Evolutionary conservation across 92 coral and sea anemone species (phyloP), one percentile per base, ranked within the genome.

Genomic region (Porites divaricata): DNA sequence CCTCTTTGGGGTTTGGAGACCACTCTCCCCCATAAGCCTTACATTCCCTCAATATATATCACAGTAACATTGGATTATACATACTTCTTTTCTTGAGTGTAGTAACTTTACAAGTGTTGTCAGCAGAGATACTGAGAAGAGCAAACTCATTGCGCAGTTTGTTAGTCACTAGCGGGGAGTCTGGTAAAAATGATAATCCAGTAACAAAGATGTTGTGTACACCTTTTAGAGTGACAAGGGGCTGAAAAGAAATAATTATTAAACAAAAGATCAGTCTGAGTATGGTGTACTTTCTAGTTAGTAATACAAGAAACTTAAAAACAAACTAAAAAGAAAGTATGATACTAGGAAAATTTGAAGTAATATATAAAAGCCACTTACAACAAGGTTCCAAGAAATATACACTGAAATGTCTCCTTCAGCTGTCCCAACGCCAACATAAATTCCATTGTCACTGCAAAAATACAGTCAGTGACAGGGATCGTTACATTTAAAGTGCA

Each of bases 131-230:
- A 45, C 98, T 97, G 21, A 97, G 87, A 51, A 97, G 87, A 17
- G 98, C 99, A 13, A 93, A 81, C 87, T 97, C 99, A 22, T 80
- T 88, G 70, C 84, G 86, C n/a, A 95, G 92, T 48, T 95, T 90
- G 50, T 81, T 80, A 67, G 90, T 89, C 41, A 97, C 88, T 1
- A 95, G 92, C 64, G 88, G 87, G 17, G 99, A 95, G 16, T 83
- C 86, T 7, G 97, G 99, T 26, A 94, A 88, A 84, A 97, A 97
- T 16, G 89, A 84, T 23, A 97, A 92, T 25, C 99, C 99, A 51
- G 99, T 97, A 23, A 97, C 98, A 74, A 97, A 97, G 62, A 97
- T 97, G 82, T 89, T 97, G 71, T 97, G 99, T 3, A 97, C 99
- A 45, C 95, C 95, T 62, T 93, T 84, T 24, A 95, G 72, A 35